Evolutionary conservation across 2,113 vertebrate genomes (phyloP).

Genomic region (Pagrus major): DNA sequence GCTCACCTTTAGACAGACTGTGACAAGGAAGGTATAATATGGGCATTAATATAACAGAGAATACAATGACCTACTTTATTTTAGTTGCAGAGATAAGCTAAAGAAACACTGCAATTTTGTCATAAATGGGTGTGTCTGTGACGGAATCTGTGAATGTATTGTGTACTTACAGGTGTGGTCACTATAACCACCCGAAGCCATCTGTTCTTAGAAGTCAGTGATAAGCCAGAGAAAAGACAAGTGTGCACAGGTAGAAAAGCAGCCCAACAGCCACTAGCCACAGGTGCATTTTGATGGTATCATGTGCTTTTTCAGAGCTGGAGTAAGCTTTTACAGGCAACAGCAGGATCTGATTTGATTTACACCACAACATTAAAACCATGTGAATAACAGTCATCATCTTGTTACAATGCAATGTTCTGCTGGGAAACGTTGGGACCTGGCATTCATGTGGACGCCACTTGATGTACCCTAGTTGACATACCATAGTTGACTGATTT

Average conservation of each 20-base stretch:
- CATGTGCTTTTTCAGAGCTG: not conserved
- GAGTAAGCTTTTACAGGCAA: not conserved
- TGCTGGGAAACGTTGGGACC: no score
- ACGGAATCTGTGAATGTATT: not conserved
- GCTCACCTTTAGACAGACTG: no score
- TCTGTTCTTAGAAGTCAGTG: slow-evolving; percentile 16
- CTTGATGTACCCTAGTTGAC: no score
- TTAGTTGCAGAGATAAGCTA: not conserved
- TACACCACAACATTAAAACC: no score
- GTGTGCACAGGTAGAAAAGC: not conserved
- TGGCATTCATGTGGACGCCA: no score
- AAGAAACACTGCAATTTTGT: not conserved
- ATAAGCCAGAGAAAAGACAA: not conserved
- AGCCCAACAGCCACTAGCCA: not conserved
- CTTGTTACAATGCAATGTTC: no score
- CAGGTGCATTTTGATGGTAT: not conserved
- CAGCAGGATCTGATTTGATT: not conserved
- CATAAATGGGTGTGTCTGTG: not conserved
- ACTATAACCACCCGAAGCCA: not conserved
- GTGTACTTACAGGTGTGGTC: slow-evolving; percentile 3
- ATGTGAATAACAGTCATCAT: no score
- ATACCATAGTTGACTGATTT: no score
- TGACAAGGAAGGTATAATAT: no score
- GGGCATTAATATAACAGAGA: not conserved
- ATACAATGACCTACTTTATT: not conserved